Percentiles rank a stretch among this genome's conserved stretches.
These are phyloP conservation scores for Bucorvus abyssinicus DNA, from an alignment of 2,797 vertebrate genomes.

Conservation along the genomic window DNA sequence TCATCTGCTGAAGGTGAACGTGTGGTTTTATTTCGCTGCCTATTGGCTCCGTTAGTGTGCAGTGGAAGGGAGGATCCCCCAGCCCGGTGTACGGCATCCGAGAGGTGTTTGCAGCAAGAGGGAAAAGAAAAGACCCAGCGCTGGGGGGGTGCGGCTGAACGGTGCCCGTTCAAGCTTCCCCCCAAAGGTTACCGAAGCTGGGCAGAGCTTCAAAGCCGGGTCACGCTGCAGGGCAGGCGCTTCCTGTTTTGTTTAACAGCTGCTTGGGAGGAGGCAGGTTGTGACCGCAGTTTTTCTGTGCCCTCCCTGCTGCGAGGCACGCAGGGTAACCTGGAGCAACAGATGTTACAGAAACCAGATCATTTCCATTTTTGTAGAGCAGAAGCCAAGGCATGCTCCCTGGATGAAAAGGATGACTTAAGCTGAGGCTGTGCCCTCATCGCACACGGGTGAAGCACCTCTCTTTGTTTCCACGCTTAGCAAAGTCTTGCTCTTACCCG, in stretches of 20 bases:
- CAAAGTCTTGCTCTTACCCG: background rate
- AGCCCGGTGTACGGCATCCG: accelerated
- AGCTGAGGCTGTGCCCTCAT: background rate
- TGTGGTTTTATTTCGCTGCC: background rate
- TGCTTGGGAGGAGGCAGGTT: background rate
- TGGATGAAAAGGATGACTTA: background rate
- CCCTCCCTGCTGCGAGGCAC: background rate
- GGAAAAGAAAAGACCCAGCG: background rate
- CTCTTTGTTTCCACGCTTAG: background rate
- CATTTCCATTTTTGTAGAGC: background rate
- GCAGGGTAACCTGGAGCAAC: background rate
- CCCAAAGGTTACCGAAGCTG: background rate
- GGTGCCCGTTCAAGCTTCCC: background rate
- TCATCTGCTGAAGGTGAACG: background rate
- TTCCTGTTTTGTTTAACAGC: conserved; percentile 33
- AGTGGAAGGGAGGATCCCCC: background rate
- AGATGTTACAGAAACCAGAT: background rate
- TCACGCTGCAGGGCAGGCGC: accelerated
- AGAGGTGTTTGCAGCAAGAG: background rate
- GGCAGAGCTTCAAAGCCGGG: background rate
- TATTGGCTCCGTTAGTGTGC: background rate
- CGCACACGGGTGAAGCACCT: background rate
- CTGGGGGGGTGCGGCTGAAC: background rate
- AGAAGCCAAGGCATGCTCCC: background rate
- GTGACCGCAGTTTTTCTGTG: background rate